These are phyloP conservation scores for Leucopsar rothschildi DNA, from an alignment of 2,113 vertebrate species.

Conservation along the genomic window DNA sequence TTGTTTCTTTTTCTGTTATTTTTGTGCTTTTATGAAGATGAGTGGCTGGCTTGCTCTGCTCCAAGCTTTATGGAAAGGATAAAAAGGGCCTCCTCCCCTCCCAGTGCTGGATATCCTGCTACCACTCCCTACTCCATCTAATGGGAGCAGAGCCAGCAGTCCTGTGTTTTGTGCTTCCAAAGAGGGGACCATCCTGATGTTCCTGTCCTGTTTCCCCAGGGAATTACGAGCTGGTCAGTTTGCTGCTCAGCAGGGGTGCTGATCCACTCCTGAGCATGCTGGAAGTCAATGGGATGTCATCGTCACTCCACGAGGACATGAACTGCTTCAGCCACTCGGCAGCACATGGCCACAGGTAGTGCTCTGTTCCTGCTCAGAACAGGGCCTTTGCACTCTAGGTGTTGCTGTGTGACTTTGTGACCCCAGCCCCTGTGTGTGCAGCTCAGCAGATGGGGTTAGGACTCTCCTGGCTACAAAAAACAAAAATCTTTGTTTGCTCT, in stretches of 20 bases:
- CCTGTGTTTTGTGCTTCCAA: neutral
- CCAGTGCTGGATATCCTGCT: neutral
- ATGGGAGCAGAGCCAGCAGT: fast-evolving
- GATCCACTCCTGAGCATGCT: conserved; percentile 88
- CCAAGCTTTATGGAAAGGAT: neutral
- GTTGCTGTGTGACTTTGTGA: neutral
- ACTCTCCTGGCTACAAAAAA: neutral
- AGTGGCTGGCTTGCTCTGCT: neutral
- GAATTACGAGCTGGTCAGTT: conserved; percentile 95
- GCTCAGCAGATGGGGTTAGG: neutral
- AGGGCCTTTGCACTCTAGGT: fast-evolving
- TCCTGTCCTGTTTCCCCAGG: conserved; percentile 65
- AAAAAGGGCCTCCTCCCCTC: neutral
- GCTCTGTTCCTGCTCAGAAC: fast-evolving
- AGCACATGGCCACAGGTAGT: conserved; percentile 93
- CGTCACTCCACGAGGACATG: conserved; percentile 92
- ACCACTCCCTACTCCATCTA: fast-evolving
- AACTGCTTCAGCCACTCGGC: conserved; percentile 98
- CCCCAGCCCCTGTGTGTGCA: neutral
- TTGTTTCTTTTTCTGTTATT: neutral
- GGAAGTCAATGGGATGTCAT: conserved; percentile 83
- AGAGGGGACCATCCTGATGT: neutral
- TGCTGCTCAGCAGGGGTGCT: conserved; percentile 86
- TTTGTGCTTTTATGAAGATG: neutral
- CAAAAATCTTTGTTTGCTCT: neutral